Percentiles rank a stretch among this genome's conserved stretches.
Conservation (phyloP, 2,797 vertebrate species). For the Balearica regulorum region DNA sequence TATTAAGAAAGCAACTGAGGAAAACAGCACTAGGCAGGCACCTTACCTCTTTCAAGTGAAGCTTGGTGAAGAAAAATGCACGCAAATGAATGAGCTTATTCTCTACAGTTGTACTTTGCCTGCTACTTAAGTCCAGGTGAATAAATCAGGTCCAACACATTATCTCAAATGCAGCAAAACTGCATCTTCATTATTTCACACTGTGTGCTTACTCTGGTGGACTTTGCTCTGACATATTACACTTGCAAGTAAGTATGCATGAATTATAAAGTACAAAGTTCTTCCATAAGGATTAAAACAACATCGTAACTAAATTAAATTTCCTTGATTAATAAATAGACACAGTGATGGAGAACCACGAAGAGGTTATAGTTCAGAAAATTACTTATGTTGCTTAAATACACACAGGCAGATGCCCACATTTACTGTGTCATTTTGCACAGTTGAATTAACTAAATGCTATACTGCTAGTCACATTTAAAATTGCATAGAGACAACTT, state of each 20-base stretch:
- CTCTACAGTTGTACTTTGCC: conserved; percentile 40
- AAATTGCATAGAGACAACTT: neutral
- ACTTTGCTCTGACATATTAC: conserved; percentile 28
- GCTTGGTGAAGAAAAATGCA: neutral
- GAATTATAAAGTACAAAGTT: conserved; percentile 31
- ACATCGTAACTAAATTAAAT: neutral
- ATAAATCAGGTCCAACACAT: conserved; percentile 4
- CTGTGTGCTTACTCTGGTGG: neutral
- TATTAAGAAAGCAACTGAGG: neutral
- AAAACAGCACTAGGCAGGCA: neutral
- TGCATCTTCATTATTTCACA: conserved; percentile 6
- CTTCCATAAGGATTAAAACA: neutral
- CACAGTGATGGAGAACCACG: neutral
- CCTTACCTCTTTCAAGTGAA: conserved; percentile 51
- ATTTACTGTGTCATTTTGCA: neutral
- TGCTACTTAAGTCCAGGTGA: conserved; percentile 53
- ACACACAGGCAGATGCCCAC: neutral
- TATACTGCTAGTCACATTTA: neutral
- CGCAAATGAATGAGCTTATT: neutral
- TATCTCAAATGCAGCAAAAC: conserved; percentile 48
- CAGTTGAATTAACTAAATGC: neutral
- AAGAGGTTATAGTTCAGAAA: neutral
- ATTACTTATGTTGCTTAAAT: neutral
- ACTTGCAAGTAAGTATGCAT: neutral
- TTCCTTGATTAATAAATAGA: neutral